Evolutionary conservation across 2,797 vertebrate species (phyloP).

Genomic region (Falco rusticolus): DNA sequence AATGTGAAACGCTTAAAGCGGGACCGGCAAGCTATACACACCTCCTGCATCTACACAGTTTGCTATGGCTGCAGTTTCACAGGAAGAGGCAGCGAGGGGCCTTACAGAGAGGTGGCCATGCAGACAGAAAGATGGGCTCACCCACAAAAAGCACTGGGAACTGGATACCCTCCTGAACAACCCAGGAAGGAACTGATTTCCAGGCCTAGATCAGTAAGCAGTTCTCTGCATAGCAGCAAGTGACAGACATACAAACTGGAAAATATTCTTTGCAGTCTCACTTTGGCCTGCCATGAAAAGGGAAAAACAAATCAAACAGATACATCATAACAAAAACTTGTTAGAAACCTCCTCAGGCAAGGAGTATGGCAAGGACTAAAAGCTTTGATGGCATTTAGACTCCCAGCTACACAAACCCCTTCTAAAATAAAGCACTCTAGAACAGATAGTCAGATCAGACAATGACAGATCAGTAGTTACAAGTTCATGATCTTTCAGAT

Average conservation of each 20-base stretch:
- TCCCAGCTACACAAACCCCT: conserved; percentile 45
- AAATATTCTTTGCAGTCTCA: not conserved
- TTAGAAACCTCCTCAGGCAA: conserved; percentile 50
- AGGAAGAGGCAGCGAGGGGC: not conserved
- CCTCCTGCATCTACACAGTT: not conserved
- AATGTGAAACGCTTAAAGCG: not conserved
- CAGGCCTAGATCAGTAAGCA: not conserved
- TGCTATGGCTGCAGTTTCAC: not conserved
- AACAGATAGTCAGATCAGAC: conserved; percentile 38
- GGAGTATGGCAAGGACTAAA: not conserved
- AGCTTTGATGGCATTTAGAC: conserved; percentile 37
- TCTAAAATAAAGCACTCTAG: conserved; percentile 41
- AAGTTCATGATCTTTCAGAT: conserved; percentile 57
- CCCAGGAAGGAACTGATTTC: not conserved
- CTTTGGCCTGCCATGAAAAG: not conserved
- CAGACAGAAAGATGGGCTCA: not conserved
- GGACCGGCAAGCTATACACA: not conserved
- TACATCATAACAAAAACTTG: conserved; percentile 16
- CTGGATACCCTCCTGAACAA: not conserved
- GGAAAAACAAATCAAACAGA: not conserved
- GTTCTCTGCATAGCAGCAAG: not conserved
- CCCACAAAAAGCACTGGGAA: not conserved
- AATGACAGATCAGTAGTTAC: conserved; percentile 23
- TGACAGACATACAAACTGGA: not conserved
- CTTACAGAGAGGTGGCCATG: not conserved